phyloP scores from a whole-genome alignment of 2,797 vertebrate genomes.

The Manis crassicaudata region DNA sequence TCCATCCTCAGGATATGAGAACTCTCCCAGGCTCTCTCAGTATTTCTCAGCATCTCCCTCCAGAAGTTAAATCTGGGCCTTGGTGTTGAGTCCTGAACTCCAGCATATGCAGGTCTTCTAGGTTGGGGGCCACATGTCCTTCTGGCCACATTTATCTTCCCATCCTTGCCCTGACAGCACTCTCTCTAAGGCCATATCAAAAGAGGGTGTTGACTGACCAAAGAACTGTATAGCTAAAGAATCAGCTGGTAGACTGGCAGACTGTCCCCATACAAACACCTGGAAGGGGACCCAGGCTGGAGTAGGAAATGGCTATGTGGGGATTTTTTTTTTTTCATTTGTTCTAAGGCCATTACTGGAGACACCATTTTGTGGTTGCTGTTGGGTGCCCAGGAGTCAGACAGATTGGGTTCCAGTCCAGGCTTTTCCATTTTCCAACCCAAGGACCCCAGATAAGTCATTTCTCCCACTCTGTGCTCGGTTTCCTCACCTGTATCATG shows the following conservation, averaged over 20 bases:
- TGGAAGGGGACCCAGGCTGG: neutral
- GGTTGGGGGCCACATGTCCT: neutral
- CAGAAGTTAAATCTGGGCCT: neutral
- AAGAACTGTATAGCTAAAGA: neutral
- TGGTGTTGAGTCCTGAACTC: neutral
- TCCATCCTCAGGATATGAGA: neutral
- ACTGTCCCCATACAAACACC: neutral
- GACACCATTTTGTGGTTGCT: neutral
- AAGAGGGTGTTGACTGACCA: neutral
- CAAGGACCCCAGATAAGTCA: neutral
- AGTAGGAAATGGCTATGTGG: neutral
- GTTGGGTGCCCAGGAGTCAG: neutral
- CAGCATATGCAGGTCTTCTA: too few relatives aligned
- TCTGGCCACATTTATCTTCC: neutral
- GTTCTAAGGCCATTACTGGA: neutral
- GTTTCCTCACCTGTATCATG: neutral
- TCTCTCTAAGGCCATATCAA: neutral
- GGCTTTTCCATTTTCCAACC: neutral
- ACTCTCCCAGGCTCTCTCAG: neutral
- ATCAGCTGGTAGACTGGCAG: neutral
- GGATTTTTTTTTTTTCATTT: neutral
- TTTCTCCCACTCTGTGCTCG: neutral
- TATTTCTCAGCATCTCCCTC: neutral
- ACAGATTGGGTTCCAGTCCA: neutral
- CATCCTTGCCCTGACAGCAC: neutral